Conservation (phyloP, 1,140 invertebrate genomes). For the Rhyacophila brunnea region DNA sequence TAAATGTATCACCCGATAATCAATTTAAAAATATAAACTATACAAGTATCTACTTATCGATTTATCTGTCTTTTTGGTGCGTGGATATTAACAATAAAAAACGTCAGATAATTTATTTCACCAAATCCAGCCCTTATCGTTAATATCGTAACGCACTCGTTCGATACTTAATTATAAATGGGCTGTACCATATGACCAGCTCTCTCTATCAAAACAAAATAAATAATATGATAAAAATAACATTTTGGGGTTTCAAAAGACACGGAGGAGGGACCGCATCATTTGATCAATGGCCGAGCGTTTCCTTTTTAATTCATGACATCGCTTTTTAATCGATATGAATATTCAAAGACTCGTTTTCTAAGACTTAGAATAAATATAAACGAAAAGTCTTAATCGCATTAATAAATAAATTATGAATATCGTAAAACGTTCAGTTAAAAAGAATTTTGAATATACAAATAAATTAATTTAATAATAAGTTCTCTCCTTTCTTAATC, state of each 20-base stretch:
- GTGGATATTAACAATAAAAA: too few species aligned
- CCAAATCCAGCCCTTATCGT: too few species aligned
- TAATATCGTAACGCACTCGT: too few species aligned
- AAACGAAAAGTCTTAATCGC: neutral
- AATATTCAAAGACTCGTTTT: conserved; percentile 30
- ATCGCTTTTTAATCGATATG: conserved; percentile 36
- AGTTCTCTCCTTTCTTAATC: too few species aligned
- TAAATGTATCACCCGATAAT: too few species aligned
- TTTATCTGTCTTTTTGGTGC: too few species aligned
- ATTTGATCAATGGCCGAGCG: conserved; percentile 27
- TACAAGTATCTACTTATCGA: too few species aligned
- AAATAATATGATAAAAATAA: conserved; percentile 4
- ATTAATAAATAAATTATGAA: neutral
- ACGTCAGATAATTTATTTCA: too few species aligned
- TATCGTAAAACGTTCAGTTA: neutral
- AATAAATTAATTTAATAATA: too few species aligned
- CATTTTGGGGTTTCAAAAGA: conserved; percentile 4
- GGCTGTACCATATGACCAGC: neutral
- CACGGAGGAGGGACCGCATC: conserved; percentile 11
- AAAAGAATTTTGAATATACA: too few species aligned
- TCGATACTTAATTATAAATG: too few species aligned
- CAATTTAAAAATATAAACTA: too few species aligned
- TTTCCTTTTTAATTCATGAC: conserved; percentile 36
- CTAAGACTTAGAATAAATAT: conserved; percentile 10
- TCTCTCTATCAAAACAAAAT: conserved; percentile 1